Evolutionary conservation across 64 coral and sea anemone genomes (phyloP).

Genomic region (Catalaphyllia jardinei): DNA sequence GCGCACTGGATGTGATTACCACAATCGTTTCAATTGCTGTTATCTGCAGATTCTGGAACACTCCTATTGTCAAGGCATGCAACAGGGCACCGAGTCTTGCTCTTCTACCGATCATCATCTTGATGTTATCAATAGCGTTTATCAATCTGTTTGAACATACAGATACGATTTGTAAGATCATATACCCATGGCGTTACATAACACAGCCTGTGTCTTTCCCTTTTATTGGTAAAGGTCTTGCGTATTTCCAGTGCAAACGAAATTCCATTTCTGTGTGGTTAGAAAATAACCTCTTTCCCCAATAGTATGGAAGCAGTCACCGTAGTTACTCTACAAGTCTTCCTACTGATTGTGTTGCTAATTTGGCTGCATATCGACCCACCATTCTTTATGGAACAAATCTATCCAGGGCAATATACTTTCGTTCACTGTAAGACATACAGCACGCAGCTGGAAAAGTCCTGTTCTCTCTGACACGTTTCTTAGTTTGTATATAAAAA

Average conservation of each 20-base stretch:
- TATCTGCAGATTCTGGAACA: too few species aligned
- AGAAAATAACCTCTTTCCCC: background rate
- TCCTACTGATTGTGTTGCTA: background rate
- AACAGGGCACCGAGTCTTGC: too few species aligned
- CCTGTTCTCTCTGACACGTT: background rate
- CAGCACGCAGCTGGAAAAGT: background rate
- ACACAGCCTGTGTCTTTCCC: background rate
- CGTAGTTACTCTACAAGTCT: background rate
- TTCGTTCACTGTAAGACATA: background rate
- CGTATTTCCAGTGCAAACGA: background rate
- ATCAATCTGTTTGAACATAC: too few species aligned
- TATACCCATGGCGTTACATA: too few species aligned
- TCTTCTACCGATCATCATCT: too few species aligned
- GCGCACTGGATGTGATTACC: too few species aligned
- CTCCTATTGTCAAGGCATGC: too few species aligned
- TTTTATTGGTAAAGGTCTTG: background rate
- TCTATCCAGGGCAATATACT: slow-evolving; percentile 6
- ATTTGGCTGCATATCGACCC: slow-evolving; percentile 21
- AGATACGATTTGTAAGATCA: too few species aligned
- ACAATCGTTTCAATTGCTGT: too few species aligned
- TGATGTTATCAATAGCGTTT: too few species aligned
- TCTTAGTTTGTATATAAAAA: slow-evolving; percentile 21
- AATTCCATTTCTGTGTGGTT: background rate
- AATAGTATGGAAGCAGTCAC: background rate
- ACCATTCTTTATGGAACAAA: background rate